Base-by-base conservation (phyloP, 1,140 invertebrate genomes). In the Lutraria rhynchaena region DNA sequence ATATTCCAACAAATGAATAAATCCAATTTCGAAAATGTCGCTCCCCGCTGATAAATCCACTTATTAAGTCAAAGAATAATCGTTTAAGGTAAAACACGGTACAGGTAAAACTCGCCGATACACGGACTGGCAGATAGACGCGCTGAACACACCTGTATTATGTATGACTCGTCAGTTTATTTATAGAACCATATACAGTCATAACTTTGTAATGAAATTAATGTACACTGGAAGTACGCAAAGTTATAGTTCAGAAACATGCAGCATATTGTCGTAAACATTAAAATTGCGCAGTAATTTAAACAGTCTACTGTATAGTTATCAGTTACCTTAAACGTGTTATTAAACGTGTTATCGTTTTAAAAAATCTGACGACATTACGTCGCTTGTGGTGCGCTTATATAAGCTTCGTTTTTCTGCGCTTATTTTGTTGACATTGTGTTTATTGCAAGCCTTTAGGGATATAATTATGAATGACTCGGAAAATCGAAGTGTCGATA, bases 81-180 rank as follows among this genome's bases (percentile, higher is more conserved):
- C 31, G 3, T 41, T 17, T 15, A 55, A 55, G 51, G 51, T 55
- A 55, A 55, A 46, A 29, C 17, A 22, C n/a, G 7, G 3, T 41
- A 67, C 63, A 67, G 63, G 63, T 67, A 67, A 67, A 67, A 46
- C 49, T 65, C 44, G 11, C 41, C 37, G n/a, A 46, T 46, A 31
- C 63, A 46, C 37, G 46, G 41, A 46, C 31, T 31, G n/a, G 13
- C 22, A 31, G 41, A 46, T 27, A 46, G 37, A 67, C 44, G 13
- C 63, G 24, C 33, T 46, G 15, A 65, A 67, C 63, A 67, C 63
- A 67, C 63, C 63, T 67, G 63, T 67, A 67, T 67, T n/a, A 41
- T 41, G 37, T 41, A 41, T 41, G 63, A 67, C 63, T 67, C n/a
- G 63, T 31, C 9, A 3, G 27, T 17, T 31, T 67, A 67, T 27